A percentile compares a stretch with the other conserved stretches of the same genome.
Evolutionary conservation across 2,888 invertebrate species (phyloP).

Genomic region (Phorcus lineatus): DNA sequence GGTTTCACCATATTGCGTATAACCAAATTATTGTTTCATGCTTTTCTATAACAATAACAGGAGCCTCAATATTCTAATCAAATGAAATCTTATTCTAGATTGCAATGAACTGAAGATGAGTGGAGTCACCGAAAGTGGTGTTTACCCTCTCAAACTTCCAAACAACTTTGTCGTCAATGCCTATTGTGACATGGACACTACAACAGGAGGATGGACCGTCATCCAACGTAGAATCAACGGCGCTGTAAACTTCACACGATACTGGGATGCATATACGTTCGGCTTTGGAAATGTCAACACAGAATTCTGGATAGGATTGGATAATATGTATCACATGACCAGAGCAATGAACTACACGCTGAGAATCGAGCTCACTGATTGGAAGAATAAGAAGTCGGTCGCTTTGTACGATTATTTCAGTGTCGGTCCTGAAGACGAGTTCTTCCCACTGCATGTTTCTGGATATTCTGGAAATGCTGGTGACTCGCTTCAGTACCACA

Average conservation of each 20-base stretch:
- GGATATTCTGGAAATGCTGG: conserved; percentile 89
- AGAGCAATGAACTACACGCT: conserved; percentile 76
- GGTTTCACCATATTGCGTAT: too few relatives aligned
- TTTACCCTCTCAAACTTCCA: conserved; percentile 82
- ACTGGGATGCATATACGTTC: conserved; percentile 87
- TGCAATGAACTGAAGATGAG: conserved; percentile 78
- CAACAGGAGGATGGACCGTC: conserved; percentile 83
- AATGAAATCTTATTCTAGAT: conserved; percentile 74
- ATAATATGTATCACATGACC: conserved; percentile 87
- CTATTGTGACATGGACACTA: conserved; percentile 80
- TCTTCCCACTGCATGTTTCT: conserved; percentile 84
- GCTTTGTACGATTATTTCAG: conserved; percentile 87
- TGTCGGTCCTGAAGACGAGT: conserved; percentile 82
- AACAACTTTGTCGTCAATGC: conserved; percentile 83
- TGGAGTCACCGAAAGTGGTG: conserved; percentile 82
- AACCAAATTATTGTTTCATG: too few relatives aligned
- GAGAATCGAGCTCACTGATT: conserved; percentile 88
- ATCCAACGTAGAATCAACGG: conserved; percentile 89
- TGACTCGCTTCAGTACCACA: conserved; percentile 90
- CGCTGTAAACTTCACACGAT: conserved; percentile 86
- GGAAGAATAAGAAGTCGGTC: conserved; percentile 86
- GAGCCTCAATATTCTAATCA: background rate
- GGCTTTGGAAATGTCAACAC: conserved; percentile 85
- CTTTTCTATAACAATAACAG: background rate
- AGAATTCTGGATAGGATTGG: conserved; percentile 93